These are phyloP conservation scores for Scaptomyza hsui DNA, from an alignment of 1,140 invertebrate species.

Conservation along the genomic window DNA sequence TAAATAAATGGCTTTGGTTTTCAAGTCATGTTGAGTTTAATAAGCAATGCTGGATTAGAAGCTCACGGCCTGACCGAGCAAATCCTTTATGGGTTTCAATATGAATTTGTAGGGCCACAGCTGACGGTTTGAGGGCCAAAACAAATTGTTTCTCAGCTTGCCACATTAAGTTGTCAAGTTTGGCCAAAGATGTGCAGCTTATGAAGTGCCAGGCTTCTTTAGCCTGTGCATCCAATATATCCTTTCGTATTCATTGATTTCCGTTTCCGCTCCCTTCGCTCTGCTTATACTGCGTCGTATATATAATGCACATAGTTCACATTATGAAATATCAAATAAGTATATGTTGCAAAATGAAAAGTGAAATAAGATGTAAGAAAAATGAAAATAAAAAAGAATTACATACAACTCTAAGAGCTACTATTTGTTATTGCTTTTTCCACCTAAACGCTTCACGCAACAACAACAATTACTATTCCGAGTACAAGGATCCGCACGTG, in stretches of 20 bases:
- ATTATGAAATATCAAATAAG: slow-evolving; percentile 20
- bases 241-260: slow-evolving; percentile 36
- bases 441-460: slow-evolving; percentile 15
- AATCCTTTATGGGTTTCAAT: slow-evolving; percentile 67
- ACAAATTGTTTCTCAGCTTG: slow-evolving; percentile 67
- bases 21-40: slow-evolving; percentile 7
- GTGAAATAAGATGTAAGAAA: slow-evolving; percentile 52
- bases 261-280: neutral
- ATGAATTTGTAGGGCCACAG: slow-evolving; percentile 69
- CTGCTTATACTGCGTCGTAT: slow-evolving; percentile 1
- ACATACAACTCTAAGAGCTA: slow-evolving; percentile 20
- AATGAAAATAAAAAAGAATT: slow-evolving; percentile 33
- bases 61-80: slow-evolving; percentile 33
- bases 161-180: slow-evolving; percentile 68
- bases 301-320: slow-evolving; percentile 28
- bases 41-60: slow-evolving; percentile 33
- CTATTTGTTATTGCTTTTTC: slow-evolving; percentile 65
- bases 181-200: slow-evolving; percentile 15
- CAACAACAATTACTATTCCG: slow-evolving; percentile 1
- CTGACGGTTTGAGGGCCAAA: slow-evolving; percentile 57
- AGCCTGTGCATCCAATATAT: neutral
- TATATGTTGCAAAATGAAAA: slow-evolving; percentile 54
- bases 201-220: slow-evolving; percentile 6
- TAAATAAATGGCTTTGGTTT: slow-evolving; percentile 75
- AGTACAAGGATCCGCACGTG: slow-evolving; percentile 30